Conservation (phyloP, 92 coral and sea anemone species). For the Porites lobata region DNA sequence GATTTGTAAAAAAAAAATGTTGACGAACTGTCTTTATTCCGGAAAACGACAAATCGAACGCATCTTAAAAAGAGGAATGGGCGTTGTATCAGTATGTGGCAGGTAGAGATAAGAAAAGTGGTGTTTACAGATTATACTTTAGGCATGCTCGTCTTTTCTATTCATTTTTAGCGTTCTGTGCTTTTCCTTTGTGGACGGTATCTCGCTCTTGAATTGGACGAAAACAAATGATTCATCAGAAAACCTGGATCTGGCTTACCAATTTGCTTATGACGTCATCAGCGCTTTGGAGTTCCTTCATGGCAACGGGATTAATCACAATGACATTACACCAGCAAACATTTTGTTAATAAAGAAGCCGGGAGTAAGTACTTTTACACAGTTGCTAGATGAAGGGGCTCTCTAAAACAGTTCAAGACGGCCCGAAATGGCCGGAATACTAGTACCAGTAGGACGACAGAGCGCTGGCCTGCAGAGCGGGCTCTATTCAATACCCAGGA, state of each 20-base stretch:
- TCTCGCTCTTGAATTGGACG: slow-evolving; percentile 22
- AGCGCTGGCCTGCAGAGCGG: too few species aligned
- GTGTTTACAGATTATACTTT: too few species aligned
- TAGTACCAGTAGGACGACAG: too few species aligned
- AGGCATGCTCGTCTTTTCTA: neutral
- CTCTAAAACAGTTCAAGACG: too few species aligned
- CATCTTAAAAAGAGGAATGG: too few species aligned
- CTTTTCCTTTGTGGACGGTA: neutral
- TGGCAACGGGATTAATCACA: slow-evolving; percentile 12
- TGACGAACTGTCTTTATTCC: too few species aligned
- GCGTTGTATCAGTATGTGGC: too few species aligned
- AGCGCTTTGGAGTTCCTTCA: slow-evolving; percentile 17
- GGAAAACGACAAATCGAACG: too few species aligned
- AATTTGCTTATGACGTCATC: slow-evolving; percentile 12
- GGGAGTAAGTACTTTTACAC: neutral
- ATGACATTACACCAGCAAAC: slow-evolving; percentile 13
- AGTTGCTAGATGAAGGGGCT: neutral
- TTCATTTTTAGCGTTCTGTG: slow-evolving; percentile 9
- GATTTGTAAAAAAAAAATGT: too few species aligned
- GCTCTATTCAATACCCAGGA: too few species aligned
- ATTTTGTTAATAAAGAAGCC: slow-evolving; percentile 1
- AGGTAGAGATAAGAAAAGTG: too few species aligned
- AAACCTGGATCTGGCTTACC: neutral
- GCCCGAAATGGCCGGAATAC: too few species aligned
- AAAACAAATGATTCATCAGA: neutral